Evolutionary conservation across 2,888 invertebrate genomes (phyloP), one percentile per base, ranked within the genome.

Genomic region (Villa cingulata): DNA sequence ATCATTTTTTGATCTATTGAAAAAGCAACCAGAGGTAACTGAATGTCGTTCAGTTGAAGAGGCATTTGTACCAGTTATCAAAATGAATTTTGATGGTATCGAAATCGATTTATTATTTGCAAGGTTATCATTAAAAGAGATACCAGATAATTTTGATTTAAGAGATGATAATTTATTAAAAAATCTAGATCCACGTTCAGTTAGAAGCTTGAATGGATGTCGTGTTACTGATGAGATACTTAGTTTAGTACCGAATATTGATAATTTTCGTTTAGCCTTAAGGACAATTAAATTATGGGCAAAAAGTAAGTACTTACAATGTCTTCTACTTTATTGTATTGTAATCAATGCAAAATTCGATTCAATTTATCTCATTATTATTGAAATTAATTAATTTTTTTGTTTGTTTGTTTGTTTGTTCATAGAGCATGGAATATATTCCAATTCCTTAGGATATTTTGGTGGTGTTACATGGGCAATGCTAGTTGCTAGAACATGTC

Each of bases 391-490:
- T 47, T 41, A 43, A 49, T 54, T 27, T 54, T 42, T 51, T 54
- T 51, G 54, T 51, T 54, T 50, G n/a, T n/a, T n/a, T n/a, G n/a
- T n/a, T n/a, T n/a, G n/a, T n/a, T 51, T 50, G 46, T 53, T 68
- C 65, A 36, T 66, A 90, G 91, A 81, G 59, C 90, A 88, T 70
- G 95, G 97, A 46, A 92, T 99, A 57, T 98, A 99, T 73, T 97
- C 96, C 43, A 99, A 99, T 74, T 89, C 88, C 0, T 74, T 99
- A 57, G 98, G 98, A 39, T 98, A 95, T 70, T 79, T 98, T 45
- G 96, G 96, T 45, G 98, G 98, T 51, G 96, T 98, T 12, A 94
- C 96, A 0, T 98, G 98, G 98, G 98, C 98, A 2, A 98, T 99
- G 91, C 72, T 99, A 47, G 97, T 97, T 1, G 98, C 98, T 0